Percentiles rank a stretch among this genome's conserved stretches.
Conservation (phyloP, 2,113 vertebrate genomes). For the Petrocephalus zakoni region DNA sequence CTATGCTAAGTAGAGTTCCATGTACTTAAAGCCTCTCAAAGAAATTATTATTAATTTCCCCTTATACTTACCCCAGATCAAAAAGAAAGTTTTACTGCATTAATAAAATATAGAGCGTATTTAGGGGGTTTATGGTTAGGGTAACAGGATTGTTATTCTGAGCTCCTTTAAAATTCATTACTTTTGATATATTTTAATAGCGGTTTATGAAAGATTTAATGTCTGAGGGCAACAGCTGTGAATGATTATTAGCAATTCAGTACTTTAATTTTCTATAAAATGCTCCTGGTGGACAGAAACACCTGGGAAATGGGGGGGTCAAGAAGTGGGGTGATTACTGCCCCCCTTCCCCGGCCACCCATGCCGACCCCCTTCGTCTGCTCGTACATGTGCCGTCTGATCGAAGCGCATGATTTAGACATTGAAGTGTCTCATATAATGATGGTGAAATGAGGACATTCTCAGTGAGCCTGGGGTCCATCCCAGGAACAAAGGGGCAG, state of each 20-base stretch:
- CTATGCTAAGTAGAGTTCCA: constrained; percentile 26
- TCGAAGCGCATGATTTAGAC: background rate
- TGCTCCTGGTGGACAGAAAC: background rate
- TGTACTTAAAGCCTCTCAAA: constrained; percentile 22
- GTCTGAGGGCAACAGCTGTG: background rate
- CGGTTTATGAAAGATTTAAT: constrained; percentile 17
- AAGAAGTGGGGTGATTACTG: background rate
- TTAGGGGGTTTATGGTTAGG: constrained; percentile 28
- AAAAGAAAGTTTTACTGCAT: constrained; percentile 25
- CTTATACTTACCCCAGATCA: constrained; percentile 29
- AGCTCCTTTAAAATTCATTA: constrained; percentile 27
- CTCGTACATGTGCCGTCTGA: background rate
- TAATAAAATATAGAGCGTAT: constrained; percentile 32
- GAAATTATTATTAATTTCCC: constrained; percentile 34
- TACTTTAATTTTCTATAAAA: background rate
- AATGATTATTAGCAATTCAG: constrained; percentile 13
- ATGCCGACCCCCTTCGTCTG: background rate
- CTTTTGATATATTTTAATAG: constrained; percentile 23
- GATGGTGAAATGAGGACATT: constrained; percentile 33
- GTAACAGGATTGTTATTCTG: constrained; percentile 18
- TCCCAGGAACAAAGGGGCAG: background rate
- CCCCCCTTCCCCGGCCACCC: background rate
- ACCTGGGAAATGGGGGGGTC: background rate
- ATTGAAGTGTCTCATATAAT: constrained; percentile 23
- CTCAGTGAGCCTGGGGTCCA: background rate